Base-by-base conservation (phyloP, 2,113 vertebrate genomes). In the Heterotis niloticus region DNA sequence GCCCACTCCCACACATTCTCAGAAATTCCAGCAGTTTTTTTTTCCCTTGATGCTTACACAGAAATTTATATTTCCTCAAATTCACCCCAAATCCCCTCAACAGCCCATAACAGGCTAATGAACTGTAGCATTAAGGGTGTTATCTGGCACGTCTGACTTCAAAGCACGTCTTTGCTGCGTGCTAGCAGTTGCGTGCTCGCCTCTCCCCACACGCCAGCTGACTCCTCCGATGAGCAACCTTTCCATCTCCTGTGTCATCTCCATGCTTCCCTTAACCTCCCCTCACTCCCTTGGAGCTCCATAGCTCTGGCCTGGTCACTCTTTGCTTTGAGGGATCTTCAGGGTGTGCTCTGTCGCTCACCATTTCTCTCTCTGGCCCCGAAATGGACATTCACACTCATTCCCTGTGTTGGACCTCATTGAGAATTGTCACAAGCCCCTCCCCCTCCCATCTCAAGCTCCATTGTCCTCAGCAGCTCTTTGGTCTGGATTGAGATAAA, bases 401-500 rank as follows among this genome's bases (percentile, higher is more conserved):
- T 88, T 90, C 90, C 89, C 84, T 81, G 85, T 90, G 7, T 92
- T 92, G 93, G 89, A 91, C 91, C 87, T 87, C 64, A 54, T 69
- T n/a, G 65, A 44, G 76, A 59, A 88, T 91, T 91, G 92, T 90
- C 89, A 90, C 80, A 88, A 92, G 90, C 90, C 86, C 70, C 54
- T 54, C 24, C 51, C 64, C 76, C 34, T 52, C 24, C 13, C 65
- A 60, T 92, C 92, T 93, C 93, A 95, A 93, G 94, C 94, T 85
- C 90, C 84, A 94, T 95, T 96, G 95, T 95, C 93, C 93, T 93
- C 87, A 88, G 88, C 92, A 95, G 94, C 96, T 95, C 94, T 94
- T 95, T 87, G 89, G 94, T 95, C 93, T 91, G 92, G 94, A 94
- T 94, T 94, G 93, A 96, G 96, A 98, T 98, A 96, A 98, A 97